Evolutionary conservation across 1,140 invertebrate genomes (phyloP).

Genomic region (Penaeus indicus): DNA sequence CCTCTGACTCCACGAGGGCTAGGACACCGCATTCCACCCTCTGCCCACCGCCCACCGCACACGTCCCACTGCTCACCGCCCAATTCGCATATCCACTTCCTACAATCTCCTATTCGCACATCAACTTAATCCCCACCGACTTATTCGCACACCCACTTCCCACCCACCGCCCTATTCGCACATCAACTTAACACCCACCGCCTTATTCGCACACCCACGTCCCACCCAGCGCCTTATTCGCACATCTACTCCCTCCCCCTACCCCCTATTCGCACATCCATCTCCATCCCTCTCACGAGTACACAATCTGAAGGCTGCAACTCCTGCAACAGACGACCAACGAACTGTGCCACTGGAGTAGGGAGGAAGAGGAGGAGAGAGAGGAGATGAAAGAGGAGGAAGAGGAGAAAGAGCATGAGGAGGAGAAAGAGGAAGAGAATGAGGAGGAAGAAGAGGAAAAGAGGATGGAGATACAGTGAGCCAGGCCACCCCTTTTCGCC

Average conservation of each 20-base stretch:
- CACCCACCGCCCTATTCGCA: too few species aligned
- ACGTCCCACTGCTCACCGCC: background rate
- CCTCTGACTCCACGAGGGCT: background rate
- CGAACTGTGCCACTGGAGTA: background rate
- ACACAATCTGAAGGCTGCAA: too few species aligned
- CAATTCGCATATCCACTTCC: background rate
- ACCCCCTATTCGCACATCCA: too few species aligned
- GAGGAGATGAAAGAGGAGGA: background rate
- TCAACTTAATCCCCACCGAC: too few species aligned
- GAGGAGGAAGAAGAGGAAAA: background rate
- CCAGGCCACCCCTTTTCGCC: background rate
- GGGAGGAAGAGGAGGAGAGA: background rate
- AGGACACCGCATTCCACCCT: background rate
- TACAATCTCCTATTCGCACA: background rate
- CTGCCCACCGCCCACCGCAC: background rate
- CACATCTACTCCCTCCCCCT: too few species aligned
- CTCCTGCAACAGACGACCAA: too few species aligned
- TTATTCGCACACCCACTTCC: too few species aligned
- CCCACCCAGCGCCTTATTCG: too few species aligned
- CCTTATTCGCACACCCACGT: too few species aligned
- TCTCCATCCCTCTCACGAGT: too few species aligned
- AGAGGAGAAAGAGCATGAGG: background rate
- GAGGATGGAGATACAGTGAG: background rate
- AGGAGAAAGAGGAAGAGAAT: background rate
- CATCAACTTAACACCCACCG: too few species aligned